Base-by-base conservation (phyloP, 2,888 invertebrate genomes). In the Vesta saturnalis region DNA sequence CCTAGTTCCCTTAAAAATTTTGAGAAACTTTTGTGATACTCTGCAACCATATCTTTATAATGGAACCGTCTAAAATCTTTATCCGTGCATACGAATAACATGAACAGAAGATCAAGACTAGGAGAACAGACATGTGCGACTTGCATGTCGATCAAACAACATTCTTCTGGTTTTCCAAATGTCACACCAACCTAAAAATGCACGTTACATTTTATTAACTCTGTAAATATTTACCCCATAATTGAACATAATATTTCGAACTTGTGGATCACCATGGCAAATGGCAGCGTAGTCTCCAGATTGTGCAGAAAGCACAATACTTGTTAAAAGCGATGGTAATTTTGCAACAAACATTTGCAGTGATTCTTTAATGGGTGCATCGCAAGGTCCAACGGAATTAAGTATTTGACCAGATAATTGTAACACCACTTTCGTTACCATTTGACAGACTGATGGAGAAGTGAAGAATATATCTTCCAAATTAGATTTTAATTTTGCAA, bases 71-170 rank as follows among this genome's bases (percentile, higher is more conserved):
- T 74, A 14, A 79, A 70, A 16, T 77, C 69, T 15, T 77, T 74
- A 15, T 76, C 73, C 21, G 78, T 77, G 57, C 77, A 78, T 6
- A 75, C 75, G 59, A 78, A 81, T 15, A 82, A 57, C 60, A 80
- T 71, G 54, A 82, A 81, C 4, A 76, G 68, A 39, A 82, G 54
- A 64, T 83, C 83, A 35, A 76, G 62, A 6, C 74, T 78, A 0
- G 79, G 79, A 8, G 77, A 74, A 6, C 65, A 63, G n/a, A n/a
- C 5, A 63, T 39, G 15, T 69, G 52, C 16, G 70, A 75, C 39
- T 68, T 77, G 77, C 69, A 72, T 77, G 56, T 77, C 77, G 19
- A 77, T 19, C 1, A 77, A 55, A 19, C 68, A 64, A 15, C 63
- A 4, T 15, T 68, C 60, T 10, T 63, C 63, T 1, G 68, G 68